Conservation (phyloP, 2,113 vertebrate genomes). For the Neodon shergylaensis region DNA sequence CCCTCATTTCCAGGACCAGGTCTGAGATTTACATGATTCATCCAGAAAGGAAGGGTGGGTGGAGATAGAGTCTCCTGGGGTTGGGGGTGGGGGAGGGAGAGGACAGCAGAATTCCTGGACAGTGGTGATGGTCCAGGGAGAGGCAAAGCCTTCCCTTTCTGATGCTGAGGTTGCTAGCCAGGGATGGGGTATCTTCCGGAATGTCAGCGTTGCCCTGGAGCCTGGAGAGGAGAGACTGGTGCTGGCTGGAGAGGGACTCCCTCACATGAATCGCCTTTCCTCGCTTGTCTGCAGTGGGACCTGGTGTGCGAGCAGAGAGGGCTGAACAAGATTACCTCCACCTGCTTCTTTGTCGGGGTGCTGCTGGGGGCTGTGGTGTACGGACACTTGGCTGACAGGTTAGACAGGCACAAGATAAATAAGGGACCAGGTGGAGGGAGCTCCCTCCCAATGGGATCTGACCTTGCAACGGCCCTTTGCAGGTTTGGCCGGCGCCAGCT, state of each 20-base stretch:
- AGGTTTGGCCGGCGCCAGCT: conserved; percentile 88
- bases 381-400: conserved; percentile 93
- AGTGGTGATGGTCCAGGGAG: background rate
- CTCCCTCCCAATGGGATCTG: background rate
- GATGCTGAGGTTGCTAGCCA: background rate
- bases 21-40: conserved; percentile 16
- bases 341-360: conserved; percentile 92
- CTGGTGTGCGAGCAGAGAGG: conserved; percentile 92
- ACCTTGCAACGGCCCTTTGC: background rate
- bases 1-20: background rate
- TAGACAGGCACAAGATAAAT: background rate
- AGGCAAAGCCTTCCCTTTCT: background rate
- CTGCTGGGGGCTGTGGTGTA: conserved; percentile 90
- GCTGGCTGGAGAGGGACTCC: background rate
- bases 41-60: background rate
- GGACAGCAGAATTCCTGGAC: background rate
- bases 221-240: background rate
- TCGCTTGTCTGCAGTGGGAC: conserved; percentile 89
- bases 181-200: background rate
- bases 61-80: background rate
- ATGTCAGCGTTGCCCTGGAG: background rate
- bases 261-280: background rate
- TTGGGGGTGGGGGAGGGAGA: background rate
- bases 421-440: background rate
- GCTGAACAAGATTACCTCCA: conserved; percentile 89